Percentiles rank a stretch among this genome's conserved stretches.
phyloP scores from a whole-genome alignment of 2,113 vertebrate species.

The Nestor notabilis region DNA sequence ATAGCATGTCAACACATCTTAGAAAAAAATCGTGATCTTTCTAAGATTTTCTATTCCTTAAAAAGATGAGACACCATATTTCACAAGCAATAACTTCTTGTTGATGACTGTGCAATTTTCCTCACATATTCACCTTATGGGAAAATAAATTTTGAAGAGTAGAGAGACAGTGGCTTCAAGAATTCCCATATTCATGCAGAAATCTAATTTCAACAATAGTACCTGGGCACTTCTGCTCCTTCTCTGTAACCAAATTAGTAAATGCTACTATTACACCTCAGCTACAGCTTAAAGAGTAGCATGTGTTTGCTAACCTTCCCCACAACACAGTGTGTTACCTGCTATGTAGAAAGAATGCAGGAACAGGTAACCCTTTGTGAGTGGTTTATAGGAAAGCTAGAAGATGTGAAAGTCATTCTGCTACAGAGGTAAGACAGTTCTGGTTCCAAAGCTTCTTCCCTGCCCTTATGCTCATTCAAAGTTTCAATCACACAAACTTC shows the following conservation, averaged over 20 bases:
- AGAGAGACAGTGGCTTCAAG: background rate
- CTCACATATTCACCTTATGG: background rate
- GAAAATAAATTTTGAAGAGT: background rate
- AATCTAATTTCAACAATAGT: background rate
- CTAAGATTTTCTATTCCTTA: background rate
- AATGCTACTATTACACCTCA: background rate
- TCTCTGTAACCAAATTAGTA: background rate
- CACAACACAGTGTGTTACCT: background rate
- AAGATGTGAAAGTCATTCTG: background rate
- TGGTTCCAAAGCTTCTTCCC: background rate
- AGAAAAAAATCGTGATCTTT: background rate
- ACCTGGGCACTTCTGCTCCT: background rate
- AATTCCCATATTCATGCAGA: background rate
- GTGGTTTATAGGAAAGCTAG: background rate
- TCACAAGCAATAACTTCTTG: background rate
- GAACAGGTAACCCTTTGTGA: background rate
- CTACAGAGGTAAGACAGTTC: background rate
- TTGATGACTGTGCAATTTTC: background rate
- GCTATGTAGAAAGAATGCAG: background rate
- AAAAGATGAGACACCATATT: background rate
- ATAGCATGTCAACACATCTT: background rate
- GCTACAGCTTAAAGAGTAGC: background rate
- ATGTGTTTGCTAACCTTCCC: background rate
- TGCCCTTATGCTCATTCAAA: background rate
- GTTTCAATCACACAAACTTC: fast-evolving